phyloP scores from a whole-genome alignment of 1,140 invertebrate species.

The Rhyzopertha dominica region DNA sequence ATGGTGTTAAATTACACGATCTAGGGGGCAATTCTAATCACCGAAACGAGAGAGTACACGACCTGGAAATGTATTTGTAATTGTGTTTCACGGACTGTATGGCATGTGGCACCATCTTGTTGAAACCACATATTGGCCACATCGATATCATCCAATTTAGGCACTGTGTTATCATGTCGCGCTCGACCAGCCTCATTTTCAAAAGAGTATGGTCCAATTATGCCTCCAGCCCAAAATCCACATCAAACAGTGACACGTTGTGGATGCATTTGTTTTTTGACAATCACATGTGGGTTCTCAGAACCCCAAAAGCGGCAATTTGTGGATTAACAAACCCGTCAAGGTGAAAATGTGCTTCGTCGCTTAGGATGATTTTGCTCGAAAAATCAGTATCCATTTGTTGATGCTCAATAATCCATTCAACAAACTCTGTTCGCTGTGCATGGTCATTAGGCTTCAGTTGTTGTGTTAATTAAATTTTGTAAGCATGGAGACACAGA shows the following conservation, averaged over 20 bases:
- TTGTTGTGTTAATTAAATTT: conserved; percentile 26
- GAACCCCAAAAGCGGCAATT: conserved; percentile 35
- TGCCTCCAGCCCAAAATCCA: conserved; percentile 11
- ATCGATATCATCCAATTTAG: conserved; percentile 8
- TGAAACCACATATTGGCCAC: conserved; percentile 13
- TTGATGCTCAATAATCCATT: conserved; percentile 20
- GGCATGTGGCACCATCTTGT: conserved; percentile 11
- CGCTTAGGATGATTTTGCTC: conserved; percentile 10
- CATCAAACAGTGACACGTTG: conserved; percentile 36
- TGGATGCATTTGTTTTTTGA: conserved; percentile 37
- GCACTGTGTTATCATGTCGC: conserved; percentile 9
- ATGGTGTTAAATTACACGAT: conserved; percentile 28
- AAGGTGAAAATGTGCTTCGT: conserved; percentile 13
- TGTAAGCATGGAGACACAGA: conserved; percentile 25
- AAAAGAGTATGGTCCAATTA: conserved; percentile 9
- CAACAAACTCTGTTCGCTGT: conserved; percentile 20
- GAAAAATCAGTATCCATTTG: too few relatives aligned
- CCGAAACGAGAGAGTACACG: conserved; percentile 26
- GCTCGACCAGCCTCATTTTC: conserved; percentile 11
- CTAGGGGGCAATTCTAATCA: conserved; percentile 27
- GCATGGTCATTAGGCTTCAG: conserved; percentile 24
- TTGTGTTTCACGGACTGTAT: conserved; percentile 24
- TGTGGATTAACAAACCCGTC: too few relatives aligned
- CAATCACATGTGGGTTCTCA: conserved; percentile 34
- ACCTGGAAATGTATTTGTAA: conserved; percentile 27